These are phyloP conservation scores for Gadopsis bispinosus DNA, from an alignment of 2,797 vertebrate species.

Conservation along the genomic window DNA sequence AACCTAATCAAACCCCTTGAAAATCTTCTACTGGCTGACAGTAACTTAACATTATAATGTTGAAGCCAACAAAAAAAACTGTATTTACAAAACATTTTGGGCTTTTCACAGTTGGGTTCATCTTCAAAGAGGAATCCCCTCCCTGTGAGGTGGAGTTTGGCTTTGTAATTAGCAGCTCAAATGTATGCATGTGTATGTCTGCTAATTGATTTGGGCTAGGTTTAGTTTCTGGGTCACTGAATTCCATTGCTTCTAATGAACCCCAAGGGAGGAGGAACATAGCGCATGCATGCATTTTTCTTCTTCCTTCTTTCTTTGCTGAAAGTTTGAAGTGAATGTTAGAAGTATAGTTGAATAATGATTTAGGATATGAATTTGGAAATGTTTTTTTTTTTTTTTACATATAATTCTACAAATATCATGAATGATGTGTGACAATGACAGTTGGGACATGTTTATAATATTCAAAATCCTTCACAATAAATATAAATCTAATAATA, in stretches of 20 bases:
- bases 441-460: neutral
- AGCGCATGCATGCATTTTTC: slow-evolving; percentile 67
- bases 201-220: slow-evolving; percentile 81
- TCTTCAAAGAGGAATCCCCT: slow-evolving; percentile 77
- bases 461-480: neutral
- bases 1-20: slow-evolving; percentile 23
- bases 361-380: slow-evolving; percentile 52
- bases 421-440: neutral
- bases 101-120: slow-evolving; percentile 54
- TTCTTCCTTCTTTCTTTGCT: slow-evolving; percentile 54
- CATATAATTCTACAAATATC: neutral
- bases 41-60: slow-evolving; percentile 16
- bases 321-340: slow-evolving; percentile 68
- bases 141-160: slow-evolving; percentile 72
- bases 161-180: slow-evolving; percentile 79
- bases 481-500: neutral
- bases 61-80: slow-evolving; percentile 56
- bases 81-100: slow-evolving; percentile 62
- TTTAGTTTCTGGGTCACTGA: slow-evolving; percentile 87
- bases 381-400: slow-evolving; percentile 14
- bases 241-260: slow-evolving; percentile 85
- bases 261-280: slow-evolving; percentile 74
- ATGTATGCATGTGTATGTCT: slow-evolving; percentile 76
- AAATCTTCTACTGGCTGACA: slow-evolving; percentile 23
- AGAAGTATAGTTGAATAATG: slow-evolving; percentile 60